These are phyloP conservation scores for Apamea anceps DNA, from an alignment of 2,888 invertebrate species.

Conservation along the genomic window DNA sequence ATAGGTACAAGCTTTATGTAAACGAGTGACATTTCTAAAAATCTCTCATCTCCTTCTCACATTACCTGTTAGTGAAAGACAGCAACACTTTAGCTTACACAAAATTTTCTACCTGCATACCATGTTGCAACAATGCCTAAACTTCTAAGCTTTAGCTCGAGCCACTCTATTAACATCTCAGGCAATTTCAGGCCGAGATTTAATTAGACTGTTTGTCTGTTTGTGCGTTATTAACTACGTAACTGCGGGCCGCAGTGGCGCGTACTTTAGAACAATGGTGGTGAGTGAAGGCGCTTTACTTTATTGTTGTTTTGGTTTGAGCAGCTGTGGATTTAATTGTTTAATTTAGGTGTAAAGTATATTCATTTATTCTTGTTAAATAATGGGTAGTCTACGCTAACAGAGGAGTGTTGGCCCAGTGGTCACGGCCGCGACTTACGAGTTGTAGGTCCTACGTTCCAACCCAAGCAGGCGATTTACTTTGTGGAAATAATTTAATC, in stretches of 20 bases:
- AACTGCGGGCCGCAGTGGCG: not conserved
- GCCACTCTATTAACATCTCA: slow-evolving; percentile 10
- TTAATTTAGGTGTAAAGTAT: not conserved
- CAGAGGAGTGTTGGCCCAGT: not conserved
- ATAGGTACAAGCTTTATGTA: too few species aligned
- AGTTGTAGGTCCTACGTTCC: too few species aligned
- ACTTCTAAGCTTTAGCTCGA: not conserved
- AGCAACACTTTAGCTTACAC: not conserved
- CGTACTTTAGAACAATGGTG: slow-evolving; percentile 19
- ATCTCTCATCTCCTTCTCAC: not conserved
- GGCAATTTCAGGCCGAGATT: slow-evolving; percentile 38
- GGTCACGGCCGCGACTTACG: too few species aligned
- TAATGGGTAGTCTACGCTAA: not conserved
- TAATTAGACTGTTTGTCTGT: slow-evolving; percentile 49
- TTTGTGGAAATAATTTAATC: too few species aligned
- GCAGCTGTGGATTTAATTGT: not conserved
- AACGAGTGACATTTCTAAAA: too few species aligned
- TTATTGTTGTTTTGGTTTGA: slow-evolving; percentile 7
- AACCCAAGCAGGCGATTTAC: too few species aligned
- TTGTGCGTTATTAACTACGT: slow-evolving; percentile 39
- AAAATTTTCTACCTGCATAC: not conserved
- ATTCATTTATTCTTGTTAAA: not conserved
- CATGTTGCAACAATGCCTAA: not conserved
- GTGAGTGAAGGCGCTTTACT: slow-evolving; percentile 1
- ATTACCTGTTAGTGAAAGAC: not conserved